Conservation (phyloP, 2,888 invertebrate species). For the Gari tellinella region DNA sequence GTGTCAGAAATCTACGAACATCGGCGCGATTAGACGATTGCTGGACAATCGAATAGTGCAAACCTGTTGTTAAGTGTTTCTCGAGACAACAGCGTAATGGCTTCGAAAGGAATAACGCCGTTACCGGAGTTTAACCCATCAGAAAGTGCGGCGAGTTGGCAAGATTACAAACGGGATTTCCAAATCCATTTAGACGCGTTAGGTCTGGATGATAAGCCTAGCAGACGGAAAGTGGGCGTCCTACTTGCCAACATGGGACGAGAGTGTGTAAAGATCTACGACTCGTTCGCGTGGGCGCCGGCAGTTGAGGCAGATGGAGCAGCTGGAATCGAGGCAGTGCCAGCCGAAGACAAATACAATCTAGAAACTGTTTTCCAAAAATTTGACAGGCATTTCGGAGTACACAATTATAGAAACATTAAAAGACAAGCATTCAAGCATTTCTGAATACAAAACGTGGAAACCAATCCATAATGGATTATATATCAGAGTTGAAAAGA, state of each 20-base stretch:
- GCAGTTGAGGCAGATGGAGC: no score
- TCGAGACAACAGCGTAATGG: constrained; percentile 6
- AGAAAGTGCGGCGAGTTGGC: constrained; percentile 40
- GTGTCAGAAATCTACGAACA: constrained; percentile 22
- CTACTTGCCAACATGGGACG: constrained; percentile 48
- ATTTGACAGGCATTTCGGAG: constrained; percentile 52
- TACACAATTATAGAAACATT: constrained; percentile 46
- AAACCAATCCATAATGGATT: constrained; percentile 37
- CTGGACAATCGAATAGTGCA: not conserved
- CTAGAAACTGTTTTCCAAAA: no score
- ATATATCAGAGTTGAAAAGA: constrained; percentile 37
- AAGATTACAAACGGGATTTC: constrained; percentile 43
- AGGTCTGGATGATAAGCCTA: constrained; percentile 41
- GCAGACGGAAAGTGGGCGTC: constrained; percentile 41
- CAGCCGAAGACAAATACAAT: no score
- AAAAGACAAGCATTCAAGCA: constrained; percentile 48
- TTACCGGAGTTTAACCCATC: constrained; percentile 33
- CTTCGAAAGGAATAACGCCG: constrained; percentile 12
- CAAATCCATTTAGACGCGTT: constrained; percentile 45
- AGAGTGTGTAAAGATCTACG: constrained; percentile 44
- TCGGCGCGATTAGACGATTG: not conserved
- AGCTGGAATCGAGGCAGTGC: no score
- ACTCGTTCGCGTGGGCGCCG: constrained; percentile 38
- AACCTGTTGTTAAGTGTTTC: not conserved
- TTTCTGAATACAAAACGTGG: constrained; percentile 46